Base-by-base conservation (phyloP, 2,888 invertebrate genomes). In the Hypomecis punctinalis region DNA sequence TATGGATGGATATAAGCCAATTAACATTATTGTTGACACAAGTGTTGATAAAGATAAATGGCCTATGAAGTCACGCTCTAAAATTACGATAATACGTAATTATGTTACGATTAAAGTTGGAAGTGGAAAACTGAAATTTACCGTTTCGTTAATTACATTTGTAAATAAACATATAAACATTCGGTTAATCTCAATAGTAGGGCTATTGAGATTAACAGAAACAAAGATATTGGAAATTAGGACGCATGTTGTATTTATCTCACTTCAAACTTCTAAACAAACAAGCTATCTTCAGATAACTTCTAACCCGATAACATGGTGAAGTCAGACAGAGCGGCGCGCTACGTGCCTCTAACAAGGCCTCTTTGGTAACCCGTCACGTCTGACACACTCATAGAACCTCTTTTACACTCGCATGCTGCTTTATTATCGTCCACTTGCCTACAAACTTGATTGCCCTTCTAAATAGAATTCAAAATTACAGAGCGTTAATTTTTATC, bases 301-400 rank as follows among this genome's bases (percentile, higher is more conserved):
- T 54, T 23, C 39, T 46, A 55, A 39, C 13, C 39, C 13, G 55
- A 59, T 55, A 64, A 39, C 54, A 49, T 55, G 60, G 68, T 63
- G 71, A 63, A 64, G 75, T 71, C 81, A 81, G 81, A 81, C 78
- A 69, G 78, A 76, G 69, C 71, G 82, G 76, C 79, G 78, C 73
- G 64, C 62, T 65, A 75, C 75, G 74, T 76, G 75, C 79, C 77
- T 70, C 65, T 35, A 63, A 78, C 78, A 79, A 80, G 75, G 75
- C 66, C 75, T 72, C 81, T 83, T 85, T 80, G 66, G 79, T 71
- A 84, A 75, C 83, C 65, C 74, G 77, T 89, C 90, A 90, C 89
- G 89, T 89, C 74, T 84, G 88, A 88, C 90, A 89, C 76, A 88
- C 82, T 87, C 75, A 80, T 80, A 80, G 80, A 76, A 77, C 81